Conservation (phyloP, 92 coral and sea anemone genomes). For the Virgularia gustaviana region DNA sequence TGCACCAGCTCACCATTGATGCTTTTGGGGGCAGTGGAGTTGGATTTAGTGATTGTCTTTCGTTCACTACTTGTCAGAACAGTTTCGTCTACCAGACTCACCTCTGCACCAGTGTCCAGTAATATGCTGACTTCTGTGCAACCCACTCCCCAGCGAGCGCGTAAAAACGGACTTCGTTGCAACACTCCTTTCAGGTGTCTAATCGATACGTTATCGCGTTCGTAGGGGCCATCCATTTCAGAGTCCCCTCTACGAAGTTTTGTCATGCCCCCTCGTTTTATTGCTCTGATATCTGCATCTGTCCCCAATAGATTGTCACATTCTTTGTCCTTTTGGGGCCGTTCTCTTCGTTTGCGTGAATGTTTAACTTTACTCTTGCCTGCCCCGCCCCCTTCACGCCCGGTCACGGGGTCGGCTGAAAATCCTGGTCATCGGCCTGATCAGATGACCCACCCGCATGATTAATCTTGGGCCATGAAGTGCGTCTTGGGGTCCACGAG, state of each 20-base stretch:
- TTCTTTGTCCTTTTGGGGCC: not conserved
- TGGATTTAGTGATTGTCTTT: not conserved
- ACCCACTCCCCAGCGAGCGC: conserved; percentile 10
- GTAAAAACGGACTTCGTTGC: conserved; percentile 19
- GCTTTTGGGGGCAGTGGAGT: not conserved
- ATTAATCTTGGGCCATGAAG: not conserved
- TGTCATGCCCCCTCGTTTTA: not conserved
- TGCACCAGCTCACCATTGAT: conserved; percentile 2
- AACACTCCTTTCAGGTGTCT: conserved; percentile 12
- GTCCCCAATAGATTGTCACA: not conserved
- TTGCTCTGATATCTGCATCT: not conserved
- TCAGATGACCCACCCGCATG: not conserved
- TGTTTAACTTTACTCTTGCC: not conserved
- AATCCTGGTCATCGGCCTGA: not conserved
- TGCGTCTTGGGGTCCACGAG: not conserved
- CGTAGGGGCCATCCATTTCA: conserved; percentile 1
- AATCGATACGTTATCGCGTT: conserved; percentile 8
- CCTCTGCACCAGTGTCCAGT: conserved; percentile 21
- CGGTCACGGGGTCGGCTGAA: not conserved
- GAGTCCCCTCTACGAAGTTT: not conserved
- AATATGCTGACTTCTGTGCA: not conserved
- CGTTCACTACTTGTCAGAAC: conserved; percentile 9
- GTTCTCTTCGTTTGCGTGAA: not conserved
- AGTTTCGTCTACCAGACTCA: conserved; percentile 20
- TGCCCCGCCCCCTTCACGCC: not conserved